Evolutionary conservation across 2,113 vertebrate species (phyloP).

Genomic region (Proterorhinus semilunaris): DNA sequence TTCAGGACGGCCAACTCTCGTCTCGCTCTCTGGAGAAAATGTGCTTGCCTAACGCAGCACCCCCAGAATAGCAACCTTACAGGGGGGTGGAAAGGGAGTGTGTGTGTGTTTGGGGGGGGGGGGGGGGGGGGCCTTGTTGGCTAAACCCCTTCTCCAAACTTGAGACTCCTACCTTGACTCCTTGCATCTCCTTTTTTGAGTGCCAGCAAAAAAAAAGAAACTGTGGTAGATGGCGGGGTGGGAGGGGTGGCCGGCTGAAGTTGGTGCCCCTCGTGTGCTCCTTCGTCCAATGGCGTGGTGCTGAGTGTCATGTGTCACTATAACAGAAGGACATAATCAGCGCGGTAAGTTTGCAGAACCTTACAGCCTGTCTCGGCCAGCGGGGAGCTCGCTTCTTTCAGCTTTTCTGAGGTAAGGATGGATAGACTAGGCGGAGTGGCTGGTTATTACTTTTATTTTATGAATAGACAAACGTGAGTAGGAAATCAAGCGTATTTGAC

Average conservation of each 20-base stretch:
- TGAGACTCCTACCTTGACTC: slow-evolving; percentile 66
- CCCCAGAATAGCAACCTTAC: slow-evolving; percentile 86
- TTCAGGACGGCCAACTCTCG: slow-evolving; percentile 31
- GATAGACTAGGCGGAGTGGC: slow-evolving; percentile 16
- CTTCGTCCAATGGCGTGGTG: slow-evolving; percentile 79
- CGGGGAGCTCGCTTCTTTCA: slow-evolving; percentile 82
- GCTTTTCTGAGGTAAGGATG: slow-evolving; percentile 83
- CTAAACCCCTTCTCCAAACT: slow-evolving; percentile 68
- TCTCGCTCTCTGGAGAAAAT: slow-evolving; percentile 50
- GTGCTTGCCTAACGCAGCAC: slow-evolving; percentile 70
- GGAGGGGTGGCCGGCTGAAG: slow-evolving; percentile 62
- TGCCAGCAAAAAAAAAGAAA: slow-evolving; percentile 46
- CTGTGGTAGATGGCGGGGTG: not conserved
- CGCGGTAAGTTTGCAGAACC: slow-evolving; percentile 76
- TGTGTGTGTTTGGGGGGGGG: not conserved
- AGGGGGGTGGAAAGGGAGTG: slow-evolving; percentile 11
- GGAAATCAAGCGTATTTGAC: slow-evolving; percentile 32
- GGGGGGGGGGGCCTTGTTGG: slow-evolving; percentile 44
- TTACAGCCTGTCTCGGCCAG: slow-evolving; percentile 76
- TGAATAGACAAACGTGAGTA: not conserved
- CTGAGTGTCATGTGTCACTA: slow-evolving; percentile 86
- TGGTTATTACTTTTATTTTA: not conserved
- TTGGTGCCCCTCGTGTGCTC: slow-evolving; percentile 27
- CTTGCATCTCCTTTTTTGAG: slow-evolving; percentile 79
- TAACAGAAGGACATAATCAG: slow-evolving; percentile 84